These are phyloP conservation scores for Trissolcus basalis DNA, from an alignment of 1,140 invertebrate genomes.

Conservation along the genomic window DNA sequence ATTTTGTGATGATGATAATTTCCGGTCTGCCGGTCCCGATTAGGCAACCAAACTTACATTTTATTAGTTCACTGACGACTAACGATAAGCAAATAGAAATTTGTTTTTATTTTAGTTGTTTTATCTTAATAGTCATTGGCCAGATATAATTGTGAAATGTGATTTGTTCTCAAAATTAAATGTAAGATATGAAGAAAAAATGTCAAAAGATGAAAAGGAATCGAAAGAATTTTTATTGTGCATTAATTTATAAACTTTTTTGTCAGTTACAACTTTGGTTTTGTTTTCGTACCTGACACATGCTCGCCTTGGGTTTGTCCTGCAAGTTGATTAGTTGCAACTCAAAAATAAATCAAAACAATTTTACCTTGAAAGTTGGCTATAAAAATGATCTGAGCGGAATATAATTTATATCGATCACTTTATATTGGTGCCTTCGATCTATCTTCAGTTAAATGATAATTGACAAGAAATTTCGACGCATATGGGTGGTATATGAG, in stretches of 20 bases:
- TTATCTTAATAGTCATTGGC: no score
- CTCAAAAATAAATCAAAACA: not conserved
- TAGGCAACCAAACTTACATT: not conserved
- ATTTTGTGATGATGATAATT: conserved; percentile 5
- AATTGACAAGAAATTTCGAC: conserved; percentile 48
- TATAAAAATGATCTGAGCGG: not conserved
- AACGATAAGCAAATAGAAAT: conserved; percentile 1
- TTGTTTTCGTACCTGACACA: no score
- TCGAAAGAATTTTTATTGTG: no score
- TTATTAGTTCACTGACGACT: not conserved
- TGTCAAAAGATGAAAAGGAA: no score
- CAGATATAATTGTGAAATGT: no score
- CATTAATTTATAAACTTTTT: no score
- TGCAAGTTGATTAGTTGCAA: no score
- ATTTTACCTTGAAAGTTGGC: not conserved
- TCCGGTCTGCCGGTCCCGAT: conserved; percentile 8
- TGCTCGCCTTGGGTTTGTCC: no score
- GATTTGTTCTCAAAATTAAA: no score
- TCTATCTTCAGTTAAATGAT: conserved; percentile 39
- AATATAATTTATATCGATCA: conserved; percentile 37
- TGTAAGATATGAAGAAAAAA: no score
- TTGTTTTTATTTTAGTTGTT: no score
- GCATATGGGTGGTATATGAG: conserved; percentile 35
- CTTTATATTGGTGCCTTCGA: not conserved
- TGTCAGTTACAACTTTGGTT: no score